A percentile compares a stretch with the other conserved stretches of the same genome.
Conservation (phyloP, 92 coral and sea anemone species). For the Parazoanthus swiftii region DNA sequence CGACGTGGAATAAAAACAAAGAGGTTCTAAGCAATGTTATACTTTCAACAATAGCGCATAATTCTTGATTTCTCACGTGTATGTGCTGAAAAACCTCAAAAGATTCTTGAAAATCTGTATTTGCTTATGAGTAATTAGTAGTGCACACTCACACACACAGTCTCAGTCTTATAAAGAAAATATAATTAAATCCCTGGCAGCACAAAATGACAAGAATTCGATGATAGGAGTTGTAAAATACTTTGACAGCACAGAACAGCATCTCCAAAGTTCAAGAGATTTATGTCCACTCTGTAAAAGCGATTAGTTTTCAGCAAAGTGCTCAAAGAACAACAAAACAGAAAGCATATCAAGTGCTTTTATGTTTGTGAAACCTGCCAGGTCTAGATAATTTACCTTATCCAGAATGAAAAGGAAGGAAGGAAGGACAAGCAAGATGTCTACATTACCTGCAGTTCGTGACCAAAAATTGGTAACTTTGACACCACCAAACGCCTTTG, state of each 20-base stretch:
- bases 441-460: neutral
- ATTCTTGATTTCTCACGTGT: neutral
- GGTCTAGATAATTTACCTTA: neutral
- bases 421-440: neutral
- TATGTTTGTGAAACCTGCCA: neutral
- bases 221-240: neutral
- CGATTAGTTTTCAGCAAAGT: neutral
- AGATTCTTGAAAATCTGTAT: neutral
- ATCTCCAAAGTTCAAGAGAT: neutral
- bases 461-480: neutral
- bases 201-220: neutral
- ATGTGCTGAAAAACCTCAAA: neutral
- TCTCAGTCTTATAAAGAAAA: neutral
- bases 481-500: neutral
- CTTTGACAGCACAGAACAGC: neutral
- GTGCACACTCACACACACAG: neutral
- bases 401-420: neutral
- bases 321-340: constrained; percentile 1
- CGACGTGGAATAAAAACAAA: neutral
- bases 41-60: neutral
- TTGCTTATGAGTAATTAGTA: neutral
- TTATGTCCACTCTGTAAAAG: neutral
- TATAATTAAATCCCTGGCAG: neutral
- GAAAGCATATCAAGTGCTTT: neutral
- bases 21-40: neutral